Evolutionary conservation across 2,797 vertebrate genomes (phyloP).

Genomic region (Periophthalmus magnuspinnatus): DNA sequence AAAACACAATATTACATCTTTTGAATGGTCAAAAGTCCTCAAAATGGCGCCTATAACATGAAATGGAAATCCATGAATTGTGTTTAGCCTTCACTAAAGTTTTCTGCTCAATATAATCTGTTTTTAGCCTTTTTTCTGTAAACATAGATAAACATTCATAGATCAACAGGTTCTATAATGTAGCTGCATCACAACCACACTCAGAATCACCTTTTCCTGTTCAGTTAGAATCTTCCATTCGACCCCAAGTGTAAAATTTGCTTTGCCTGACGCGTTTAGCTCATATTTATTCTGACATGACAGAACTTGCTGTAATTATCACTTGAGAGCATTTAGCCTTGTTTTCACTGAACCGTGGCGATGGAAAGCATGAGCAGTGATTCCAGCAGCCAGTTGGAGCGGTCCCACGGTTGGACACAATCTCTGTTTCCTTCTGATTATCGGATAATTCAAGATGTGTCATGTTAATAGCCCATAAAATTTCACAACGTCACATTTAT

Average conservation of each 20-base stretch:
- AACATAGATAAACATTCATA: too few species aligned
- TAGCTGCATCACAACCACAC: neutral
- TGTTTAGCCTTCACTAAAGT: too few species aligned
- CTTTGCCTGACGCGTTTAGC: conserved; percentile 61
- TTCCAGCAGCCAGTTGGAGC: conserved; percentile 73
- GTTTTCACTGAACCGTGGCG: conserved; percentile 73
- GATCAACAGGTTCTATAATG: too few species aligned
- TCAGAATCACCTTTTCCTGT: neutral
- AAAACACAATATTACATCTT: too few species aligned
- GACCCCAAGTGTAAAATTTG: conserved; percentile 36
- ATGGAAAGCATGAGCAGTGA: conserved; percentile 70
- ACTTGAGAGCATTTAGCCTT: conserved; percentile 72
- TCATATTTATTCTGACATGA: conserved; percentile 71
- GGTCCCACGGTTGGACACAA: conserved; percentile 66
- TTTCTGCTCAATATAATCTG: too few species aligned
- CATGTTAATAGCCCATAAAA: conserved; percentile 67
- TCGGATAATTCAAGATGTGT: conserved; percentile 67
- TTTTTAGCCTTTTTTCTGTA: too few species aligned
- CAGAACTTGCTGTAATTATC: conserved; percentile 72
- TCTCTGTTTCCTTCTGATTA: conserved; percentile 66
- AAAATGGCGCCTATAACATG: too few species aligned
- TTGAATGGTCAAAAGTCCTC: too few species aligned
- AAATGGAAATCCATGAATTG: too few species aligned
- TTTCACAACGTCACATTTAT: conserved; percentile 68
- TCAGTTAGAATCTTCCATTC: neutral